Conservation (phyloP, 2,113 vertebrate species). For the Festucalex cinctus region DNA sequence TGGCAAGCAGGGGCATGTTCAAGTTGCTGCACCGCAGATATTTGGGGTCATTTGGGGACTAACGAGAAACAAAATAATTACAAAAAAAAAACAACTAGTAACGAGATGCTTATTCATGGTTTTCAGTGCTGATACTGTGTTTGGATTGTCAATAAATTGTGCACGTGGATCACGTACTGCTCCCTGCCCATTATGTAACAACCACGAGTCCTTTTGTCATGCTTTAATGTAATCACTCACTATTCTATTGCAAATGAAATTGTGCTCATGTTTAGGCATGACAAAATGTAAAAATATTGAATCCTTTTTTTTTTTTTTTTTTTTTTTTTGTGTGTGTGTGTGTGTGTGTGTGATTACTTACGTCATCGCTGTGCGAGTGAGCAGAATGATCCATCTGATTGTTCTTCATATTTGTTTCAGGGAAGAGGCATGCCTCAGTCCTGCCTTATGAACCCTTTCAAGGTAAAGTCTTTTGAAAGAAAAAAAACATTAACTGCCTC, state of each 20-base stretch:
- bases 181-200: neutral
- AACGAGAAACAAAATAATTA: neutral
- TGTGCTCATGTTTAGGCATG: neutral
- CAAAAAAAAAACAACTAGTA: neutral
- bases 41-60: constrained; percentile 1
- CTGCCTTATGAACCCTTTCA: neutral
- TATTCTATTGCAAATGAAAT: neutral
- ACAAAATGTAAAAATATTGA: neutral
- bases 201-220: neutral
- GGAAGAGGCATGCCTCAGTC: neutral
- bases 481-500: neutral
- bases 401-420: neutral
- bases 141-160: neutral
- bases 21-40: constrained; percentile 6
- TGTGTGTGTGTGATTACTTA: neutral
- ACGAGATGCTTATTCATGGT: too few relatives aligned
- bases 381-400: neutral
- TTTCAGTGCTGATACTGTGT: neutral
- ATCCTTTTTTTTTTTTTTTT: too few relatives aligned
- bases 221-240: neutral
- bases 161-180: neutral
- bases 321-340: too few relatives aligned
- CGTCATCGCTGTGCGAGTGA: neutral
- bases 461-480: neutral
- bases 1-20: constrained; percentile 3